Percentiles rank a stretch among this genome's conserved stretches.
phyloP scores from a whole-genome alignment of 23 tunicate species.

The Clavelina lepadiformis region DNA sequence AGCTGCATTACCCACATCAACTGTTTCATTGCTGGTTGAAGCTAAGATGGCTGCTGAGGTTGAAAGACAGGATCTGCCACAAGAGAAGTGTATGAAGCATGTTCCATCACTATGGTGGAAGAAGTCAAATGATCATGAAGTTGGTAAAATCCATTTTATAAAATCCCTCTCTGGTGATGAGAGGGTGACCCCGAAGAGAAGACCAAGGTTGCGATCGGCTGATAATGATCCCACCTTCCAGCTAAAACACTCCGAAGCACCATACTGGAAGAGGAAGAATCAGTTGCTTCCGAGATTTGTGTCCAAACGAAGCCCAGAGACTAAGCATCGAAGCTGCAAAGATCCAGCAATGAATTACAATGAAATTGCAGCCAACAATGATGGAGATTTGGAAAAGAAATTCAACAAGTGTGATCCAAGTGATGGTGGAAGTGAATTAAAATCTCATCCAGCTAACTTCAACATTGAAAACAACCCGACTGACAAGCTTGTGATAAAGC shows the following conservation, averaged over 20 bases:
- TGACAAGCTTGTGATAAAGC: no score
- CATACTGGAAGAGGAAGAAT: no score
- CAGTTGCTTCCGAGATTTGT: no score
- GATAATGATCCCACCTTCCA: slow-evolving; percentile 7
- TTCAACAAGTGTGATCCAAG: not conserved
- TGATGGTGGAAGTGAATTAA: not conserved
- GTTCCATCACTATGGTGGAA: not conserved
- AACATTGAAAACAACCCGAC: no score
- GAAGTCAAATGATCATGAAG: not conserved
- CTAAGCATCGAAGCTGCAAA: not conserved
- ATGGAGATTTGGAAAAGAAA: not conserved
- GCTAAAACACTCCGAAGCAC: no score
- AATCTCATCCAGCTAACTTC: no score
- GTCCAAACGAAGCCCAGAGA: not conserved
- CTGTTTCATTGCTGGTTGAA: no score
- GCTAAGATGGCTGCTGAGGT: no score
- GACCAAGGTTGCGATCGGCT: slow-evolving; percentile 2
- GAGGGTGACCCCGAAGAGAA: not conserved
- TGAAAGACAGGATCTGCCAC: no score
- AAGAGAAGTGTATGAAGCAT: no score
- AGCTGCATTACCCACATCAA: no score
- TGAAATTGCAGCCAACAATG: not conserved
- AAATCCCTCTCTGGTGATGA: not conserved
- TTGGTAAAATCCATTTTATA: not conserved
- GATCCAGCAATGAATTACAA: no score